These are phyloP conservation scores for Drosophila malerkotliana DNA, from an alignment of 1,140 invertebrate species.

Conservation along the genomic window DNA sequence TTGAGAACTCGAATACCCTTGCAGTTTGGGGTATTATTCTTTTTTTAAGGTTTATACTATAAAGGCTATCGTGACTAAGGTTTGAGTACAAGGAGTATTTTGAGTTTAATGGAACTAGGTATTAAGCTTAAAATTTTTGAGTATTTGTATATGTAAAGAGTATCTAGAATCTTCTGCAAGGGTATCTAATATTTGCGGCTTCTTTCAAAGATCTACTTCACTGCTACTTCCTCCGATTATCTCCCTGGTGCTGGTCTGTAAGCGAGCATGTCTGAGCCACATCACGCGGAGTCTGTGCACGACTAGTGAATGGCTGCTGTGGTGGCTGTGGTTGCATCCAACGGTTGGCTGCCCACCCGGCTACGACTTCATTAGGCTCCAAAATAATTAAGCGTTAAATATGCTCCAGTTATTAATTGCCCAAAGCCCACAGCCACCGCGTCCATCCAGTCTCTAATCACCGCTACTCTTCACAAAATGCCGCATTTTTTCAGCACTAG, in stretches of 20 bases:
- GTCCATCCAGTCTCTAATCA: not conserved
- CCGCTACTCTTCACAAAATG: constrained; percentile 68
- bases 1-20: constrained; percentile 36
- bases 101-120: not conserved
- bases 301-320: constrained; percentile 65
- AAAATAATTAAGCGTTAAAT: constrained; percentile 79
- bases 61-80: not conserved
- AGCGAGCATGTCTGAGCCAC: constrained; percentile 49
- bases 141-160: not conserved
- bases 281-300: constrained; percentile 68
- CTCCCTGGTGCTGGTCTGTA: constrained; percentile 19
- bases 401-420: constrained; percentile 78
- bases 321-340: constrained; percentile 43
- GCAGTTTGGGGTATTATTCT: constrained; percentile 2
- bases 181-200: constrained; percentile 22
- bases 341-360: constrained; percentile 69
- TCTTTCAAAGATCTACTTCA: constrained; percentile 26
- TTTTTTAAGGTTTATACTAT: not conserved
- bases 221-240: constrained; percentile 26
- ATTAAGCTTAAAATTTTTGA: too few relatives aligned
- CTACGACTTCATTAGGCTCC: constrained; percentile 68
- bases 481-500: constrained; percentile 83
- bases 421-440: constrained; percentile 21
- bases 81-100: not conserved
- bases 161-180: constrained; percentile 8